Conservation (phyloP, 2,888 invertebrate genomes). For the Osedax fenrisi region DNA sequence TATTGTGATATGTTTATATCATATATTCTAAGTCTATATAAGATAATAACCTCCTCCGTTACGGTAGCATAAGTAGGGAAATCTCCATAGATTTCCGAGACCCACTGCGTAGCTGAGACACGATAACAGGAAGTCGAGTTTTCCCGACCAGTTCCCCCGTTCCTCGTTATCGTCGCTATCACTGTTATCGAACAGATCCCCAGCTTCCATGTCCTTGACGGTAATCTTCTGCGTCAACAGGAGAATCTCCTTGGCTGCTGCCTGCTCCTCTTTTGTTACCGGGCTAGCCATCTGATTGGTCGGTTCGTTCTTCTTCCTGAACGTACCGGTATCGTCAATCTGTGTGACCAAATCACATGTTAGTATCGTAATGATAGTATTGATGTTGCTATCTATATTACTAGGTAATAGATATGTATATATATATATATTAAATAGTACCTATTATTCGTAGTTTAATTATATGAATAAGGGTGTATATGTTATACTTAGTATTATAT, state of each 20-base stretch:
- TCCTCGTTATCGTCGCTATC: slow-evolving; percentile 53
- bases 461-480: too few relatives aligned
- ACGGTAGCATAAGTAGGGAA: slow-evolving; percentile 26
- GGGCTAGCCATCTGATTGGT: not conserved
- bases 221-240: not conserved
- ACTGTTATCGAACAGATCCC: not conserved
- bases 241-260: not conserved
- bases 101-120: slow-evolving; percentile 45
- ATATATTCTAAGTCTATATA: too few relatives aligned
- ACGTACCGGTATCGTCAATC: not conserved
- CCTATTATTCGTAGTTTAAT: not conserved
- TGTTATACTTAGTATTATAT: not conserved
- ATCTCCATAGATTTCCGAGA: slow-evolving; percentile 53
- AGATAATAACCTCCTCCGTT: slow-evolving; percentile 23
- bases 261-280: not conserved
- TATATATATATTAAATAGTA: not conserved
- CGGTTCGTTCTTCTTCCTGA: not conserved
- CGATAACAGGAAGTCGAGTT: slow-evolving; percentile 54
- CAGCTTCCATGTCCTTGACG: slow-evolving; percentile 31
- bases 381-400: too few relatives aligned
- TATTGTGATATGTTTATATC: too few relatives aligned
- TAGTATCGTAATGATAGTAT: too few relatives aligned
- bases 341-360: not conserved
- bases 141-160: slow-evolving; percentile 53
- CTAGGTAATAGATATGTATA: not conserved